Conservation (phyloP, 2,888 invertebrate genomes). For the Drosophila quinaria region DNA sequence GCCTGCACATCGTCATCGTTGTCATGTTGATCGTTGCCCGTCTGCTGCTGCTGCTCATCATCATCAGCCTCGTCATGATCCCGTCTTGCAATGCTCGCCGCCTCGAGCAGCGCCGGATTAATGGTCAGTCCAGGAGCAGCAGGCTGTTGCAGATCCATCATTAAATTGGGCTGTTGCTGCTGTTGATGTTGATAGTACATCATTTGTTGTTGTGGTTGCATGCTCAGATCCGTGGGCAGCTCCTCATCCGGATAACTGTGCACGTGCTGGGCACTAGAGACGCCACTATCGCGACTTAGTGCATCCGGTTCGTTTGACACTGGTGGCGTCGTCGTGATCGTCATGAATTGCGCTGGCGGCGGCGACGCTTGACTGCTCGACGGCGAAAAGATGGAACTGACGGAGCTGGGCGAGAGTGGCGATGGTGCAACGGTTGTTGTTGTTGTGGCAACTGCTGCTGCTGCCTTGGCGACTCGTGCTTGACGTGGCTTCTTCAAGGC, state of each 20-base stretch:
- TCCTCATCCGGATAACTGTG: conserved; percentile 70
- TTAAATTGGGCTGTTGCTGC: conserved; percentile 26
- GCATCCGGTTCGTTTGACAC: conserved; percentile 77
- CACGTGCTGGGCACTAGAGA: conserved; percentile 75
- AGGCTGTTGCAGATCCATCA: conserved; percentile 46
- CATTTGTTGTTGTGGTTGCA: conserved; percentile 52
- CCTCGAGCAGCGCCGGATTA: conserved; percentile 85
- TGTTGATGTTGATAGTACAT: conserved; percentile 58
- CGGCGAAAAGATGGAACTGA: conserved; percentile 74
- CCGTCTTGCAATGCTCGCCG: conserved; percentile 84
- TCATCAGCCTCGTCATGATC: conserved; percentile 47
- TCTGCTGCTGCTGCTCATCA: background rate
- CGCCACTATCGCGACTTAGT: conserved; percentile 82
- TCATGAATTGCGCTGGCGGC: conserved; percentile 58
- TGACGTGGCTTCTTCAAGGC: conserved; percentile 69
- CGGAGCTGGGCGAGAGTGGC: conserved; percentile 76
- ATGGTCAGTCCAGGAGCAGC: conserved; percentile 78
- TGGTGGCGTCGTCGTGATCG: background rate
- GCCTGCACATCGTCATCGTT: conserved; percentile 75
- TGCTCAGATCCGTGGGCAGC: conserved; percentile 81
- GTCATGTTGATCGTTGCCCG: conserved; percentile 4
- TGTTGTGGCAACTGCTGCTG: conserved; percentile 16
- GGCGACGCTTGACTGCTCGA: conserved; percentile 65
- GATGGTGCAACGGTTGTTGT: conserved; percentile 15
- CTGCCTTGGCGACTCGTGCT: conserved; percentile 43